phyloP scores from a whole-genome alignment of 2,797 vertebrate genomes.

The Hoplostethus atlanticus region DNA sequence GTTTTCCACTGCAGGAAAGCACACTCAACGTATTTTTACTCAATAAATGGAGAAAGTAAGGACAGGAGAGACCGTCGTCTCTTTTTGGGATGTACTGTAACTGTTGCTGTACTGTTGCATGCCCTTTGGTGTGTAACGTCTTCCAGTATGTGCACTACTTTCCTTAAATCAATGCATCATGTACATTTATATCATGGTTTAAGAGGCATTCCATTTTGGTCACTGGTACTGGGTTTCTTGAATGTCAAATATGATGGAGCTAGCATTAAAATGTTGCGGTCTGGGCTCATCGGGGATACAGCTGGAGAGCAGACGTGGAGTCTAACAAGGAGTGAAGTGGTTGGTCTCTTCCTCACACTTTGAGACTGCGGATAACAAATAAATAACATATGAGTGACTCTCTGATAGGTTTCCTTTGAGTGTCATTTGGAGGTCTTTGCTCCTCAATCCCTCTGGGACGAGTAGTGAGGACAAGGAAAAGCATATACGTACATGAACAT shows the following conservation, averaged over 20 bases:
- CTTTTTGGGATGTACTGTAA: conserved; percentile 17
- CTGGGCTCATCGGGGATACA: conserved; percentile 41
- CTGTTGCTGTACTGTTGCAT: background rate
- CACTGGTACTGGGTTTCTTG: conserved; percentile 32
- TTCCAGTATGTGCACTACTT: conserved; percentile 33
- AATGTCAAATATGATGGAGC: conserved; percentile 51
- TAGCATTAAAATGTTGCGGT: conserved; percentile 47
- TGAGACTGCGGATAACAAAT: conserved; percentile 14
- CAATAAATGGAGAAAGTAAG: conserved; percentile 34
- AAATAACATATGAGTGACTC: conserved; percentile 13
- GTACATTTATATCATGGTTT: conserved; percentile 51
- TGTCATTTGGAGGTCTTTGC: background rate
- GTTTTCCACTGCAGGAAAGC: conserved; percentile 72
- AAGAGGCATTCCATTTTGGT: conserved; percentile 42
- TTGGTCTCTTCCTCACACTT: conserved; percentile 15
- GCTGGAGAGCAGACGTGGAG: conserved; percentile 56
- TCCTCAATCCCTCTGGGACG: background rate
- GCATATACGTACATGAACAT: background rate
- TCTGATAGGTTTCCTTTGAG: background rate
- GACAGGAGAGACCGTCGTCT: conserved; percentile 12
- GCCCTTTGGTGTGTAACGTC: conserved; percentile 18
- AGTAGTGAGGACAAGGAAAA: background rate
- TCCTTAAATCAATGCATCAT: conserved; percentile 39
- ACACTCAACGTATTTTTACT: conserved; percentile 21
- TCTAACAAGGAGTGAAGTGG: background rate